Conservation (phyloP, 2,113 vertebrate species). For the Chauna torquata region DNA sequence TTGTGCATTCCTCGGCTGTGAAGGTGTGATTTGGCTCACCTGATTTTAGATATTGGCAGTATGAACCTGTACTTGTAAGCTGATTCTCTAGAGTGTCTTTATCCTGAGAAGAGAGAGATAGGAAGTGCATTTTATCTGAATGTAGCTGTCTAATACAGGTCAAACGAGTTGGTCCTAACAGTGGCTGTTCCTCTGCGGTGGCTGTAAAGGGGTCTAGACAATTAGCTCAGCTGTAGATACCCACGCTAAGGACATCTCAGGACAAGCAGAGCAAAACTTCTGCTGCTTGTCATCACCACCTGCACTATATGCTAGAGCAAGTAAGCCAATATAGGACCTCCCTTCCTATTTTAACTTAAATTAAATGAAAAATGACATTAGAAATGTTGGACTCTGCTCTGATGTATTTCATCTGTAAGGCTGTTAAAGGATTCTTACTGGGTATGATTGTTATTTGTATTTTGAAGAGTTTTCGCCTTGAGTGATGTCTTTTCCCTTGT, state of each 20-base stretch:
- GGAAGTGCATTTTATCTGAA: neutral
- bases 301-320: neutral
- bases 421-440: neutral
- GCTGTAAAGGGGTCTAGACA: neutral
- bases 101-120: neutral
- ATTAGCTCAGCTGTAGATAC: neutral
- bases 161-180: neutral
- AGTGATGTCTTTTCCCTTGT: neutral
- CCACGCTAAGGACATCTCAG: neutral
- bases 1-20: fast-evolving
- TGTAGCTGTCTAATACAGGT: neutral
- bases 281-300: neutral
- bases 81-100: neutral
- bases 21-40: neutral
- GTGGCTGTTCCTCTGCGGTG: neutral
- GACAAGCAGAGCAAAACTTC: neutral
- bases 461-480: neutral
- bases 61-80: neutral
- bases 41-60: neutral
- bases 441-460: neutral
- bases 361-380: neutral
- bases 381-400: neutral
- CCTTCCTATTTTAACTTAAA: neutral
- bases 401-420: neutral
- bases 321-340: neutral